Evolutionary conservation across 2,113 vertebrate species (phyloP).

Genomic region (Pituophis catenifer): DNA sequence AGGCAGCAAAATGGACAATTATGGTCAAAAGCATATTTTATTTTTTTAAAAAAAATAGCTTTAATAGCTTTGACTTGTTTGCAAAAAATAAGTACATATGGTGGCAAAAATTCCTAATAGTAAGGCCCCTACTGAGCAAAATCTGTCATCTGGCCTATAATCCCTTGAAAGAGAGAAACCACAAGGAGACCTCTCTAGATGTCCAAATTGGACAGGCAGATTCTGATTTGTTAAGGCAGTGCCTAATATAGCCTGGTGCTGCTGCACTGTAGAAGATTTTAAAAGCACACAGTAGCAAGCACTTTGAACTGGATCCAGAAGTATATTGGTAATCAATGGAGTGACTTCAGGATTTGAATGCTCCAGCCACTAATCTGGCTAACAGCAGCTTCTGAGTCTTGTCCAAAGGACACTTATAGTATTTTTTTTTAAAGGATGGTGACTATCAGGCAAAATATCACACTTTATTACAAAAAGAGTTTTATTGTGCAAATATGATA

Average conservation of each 20-base stretch:
- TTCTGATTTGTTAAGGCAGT: not conserved
- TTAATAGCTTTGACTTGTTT: not conserved
- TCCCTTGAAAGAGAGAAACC: not conserved
- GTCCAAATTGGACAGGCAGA: not conserved
- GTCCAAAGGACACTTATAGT: not conserved
- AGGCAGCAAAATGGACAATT: not conserved
- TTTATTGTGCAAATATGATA: not conserved
- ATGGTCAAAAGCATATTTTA: not conserved
- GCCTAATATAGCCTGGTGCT: not conserved
- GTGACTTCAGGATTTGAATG: not conserved
- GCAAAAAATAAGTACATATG: not conserved
- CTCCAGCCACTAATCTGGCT: not conserved
- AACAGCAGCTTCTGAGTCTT: not conserved
- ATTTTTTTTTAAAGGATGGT: not conserved
- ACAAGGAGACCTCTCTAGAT: not conserved
- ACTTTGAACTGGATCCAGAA: not conserved
- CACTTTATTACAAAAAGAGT: not conserved
- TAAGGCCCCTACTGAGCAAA: not conserved
- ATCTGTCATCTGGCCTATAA: not conserved
- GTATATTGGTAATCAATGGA: not conserved
- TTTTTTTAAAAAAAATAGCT: not conserved
- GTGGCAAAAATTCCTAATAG: not conserved
- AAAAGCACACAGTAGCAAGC: not conserved
- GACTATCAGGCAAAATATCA: not conserved
- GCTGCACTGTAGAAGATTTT: not conserved